Conservation (phyloP, 2,113 vertebrate species). For the Struthidea cinerea region DNA sequence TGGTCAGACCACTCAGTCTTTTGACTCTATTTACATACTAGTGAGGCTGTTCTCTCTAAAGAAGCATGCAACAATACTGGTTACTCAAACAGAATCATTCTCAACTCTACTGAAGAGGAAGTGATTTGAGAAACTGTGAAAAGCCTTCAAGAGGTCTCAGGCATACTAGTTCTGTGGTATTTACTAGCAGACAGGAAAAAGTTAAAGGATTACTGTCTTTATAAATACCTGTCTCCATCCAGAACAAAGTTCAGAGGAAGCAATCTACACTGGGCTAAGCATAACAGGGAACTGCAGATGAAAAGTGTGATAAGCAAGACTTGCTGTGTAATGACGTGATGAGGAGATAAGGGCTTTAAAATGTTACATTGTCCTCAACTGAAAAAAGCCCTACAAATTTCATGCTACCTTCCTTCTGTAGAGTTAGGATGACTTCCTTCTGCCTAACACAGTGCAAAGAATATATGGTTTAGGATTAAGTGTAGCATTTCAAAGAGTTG, state of each 20-base stretch:
- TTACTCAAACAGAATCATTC: not conserved
- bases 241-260: constrained; percentile 30
- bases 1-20: not conserved
- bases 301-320: not conserved
- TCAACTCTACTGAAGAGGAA: not conserved
- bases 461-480: not conserved
- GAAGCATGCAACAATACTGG: not conserved
- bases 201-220: not conserved
- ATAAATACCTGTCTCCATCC: not conserved
- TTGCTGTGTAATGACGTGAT: not conserved
- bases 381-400: not conserved
- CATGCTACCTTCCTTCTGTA: not conserved
- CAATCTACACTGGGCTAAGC: not conserved
- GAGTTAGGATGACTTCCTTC: not conserved
- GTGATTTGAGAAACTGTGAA: not conserved
- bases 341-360: not conserved
- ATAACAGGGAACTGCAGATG: not conserved
- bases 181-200: not conserved
- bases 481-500: not conserved
- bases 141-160: not conserved
- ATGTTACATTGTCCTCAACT: not conserved
- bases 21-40: not conserved
- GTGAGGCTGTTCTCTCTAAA: not conserved
- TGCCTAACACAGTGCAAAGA: not conserved
- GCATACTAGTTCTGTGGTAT: not conserved